Percentiles rank a stretch among this genome's conserved stretches.
Evolutionary conservation across 1,140 invertebrate genomes (phyloP).

Genomic region (Brachionus manjavacas): DNA sequence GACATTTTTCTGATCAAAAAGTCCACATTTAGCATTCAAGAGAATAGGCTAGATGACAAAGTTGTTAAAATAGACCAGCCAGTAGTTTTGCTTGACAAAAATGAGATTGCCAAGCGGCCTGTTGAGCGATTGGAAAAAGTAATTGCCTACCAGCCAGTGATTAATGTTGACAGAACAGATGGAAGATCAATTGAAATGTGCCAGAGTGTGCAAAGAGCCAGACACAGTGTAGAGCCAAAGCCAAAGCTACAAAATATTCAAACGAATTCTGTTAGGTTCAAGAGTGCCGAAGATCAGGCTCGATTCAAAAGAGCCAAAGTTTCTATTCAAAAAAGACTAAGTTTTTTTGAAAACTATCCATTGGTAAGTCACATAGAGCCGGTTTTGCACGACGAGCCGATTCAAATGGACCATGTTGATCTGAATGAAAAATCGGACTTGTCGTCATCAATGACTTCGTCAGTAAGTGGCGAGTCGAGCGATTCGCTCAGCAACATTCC

Average conservation of each 20-base stretch:
- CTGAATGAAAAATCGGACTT: not conserved
- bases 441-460: not conserved
- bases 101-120: not conserved
- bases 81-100: not conserved
- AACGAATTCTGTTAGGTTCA: not conserved
- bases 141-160: not conserved
- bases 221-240: not conserved
- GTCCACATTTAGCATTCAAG: not conserved
- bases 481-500: conserved; percentile 12
- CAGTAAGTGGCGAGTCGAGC: not conserved
- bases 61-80: not conserved
- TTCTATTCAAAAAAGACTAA: not conserved
- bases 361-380: not conserved
- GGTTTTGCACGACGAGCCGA: not conserved
- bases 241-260: not conserved
- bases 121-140: not conserved
- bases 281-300: not conserved
- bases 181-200: not conserved
- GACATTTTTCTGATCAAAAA: conserved; percentile 38
- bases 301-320: conserved; percentile 6
- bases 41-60: not conserved
- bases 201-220: not conserved
- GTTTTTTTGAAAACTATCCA: conserved; percentile 36
- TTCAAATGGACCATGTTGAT: not conserved
- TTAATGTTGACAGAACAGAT: not conserved